phyloP scores from a whole-genome alignment of 1,140 invertebrate species.

The Eulimnadia texana region DNA sequence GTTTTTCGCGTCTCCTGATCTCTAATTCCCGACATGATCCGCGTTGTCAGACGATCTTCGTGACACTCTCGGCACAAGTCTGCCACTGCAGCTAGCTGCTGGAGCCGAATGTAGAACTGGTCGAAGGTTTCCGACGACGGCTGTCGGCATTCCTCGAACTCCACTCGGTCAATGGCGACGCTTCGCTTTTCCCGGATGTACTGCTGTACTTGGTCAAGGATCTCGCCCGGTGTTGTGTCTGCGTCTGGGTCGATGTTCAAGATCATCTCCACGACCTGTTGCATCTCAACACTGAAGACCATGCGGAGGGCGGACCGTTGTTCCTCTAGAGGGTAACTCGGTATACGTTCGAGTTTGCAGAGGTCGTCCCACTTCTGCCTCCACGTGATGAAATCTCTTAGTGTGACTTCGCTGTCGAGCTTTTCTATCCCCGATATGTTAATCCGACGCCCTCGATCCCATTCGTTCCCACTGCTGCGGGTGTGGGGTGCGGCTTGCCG shows the following conservation, averaged over 20 bases:
- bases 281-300: background rate
- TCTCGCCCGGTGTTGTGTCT: background rate
- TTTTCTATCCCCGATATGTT: constrained; percentile 2
- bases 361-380: constrained; percentile 5
- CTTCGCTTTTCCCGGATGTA: constrained; percentile 7
- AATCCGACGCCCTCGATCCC: background rate
- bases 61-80: background rate
- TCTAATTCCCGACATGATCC: constrained; percentile 7
- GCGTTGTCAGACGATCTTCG: constrained; percentile 7
- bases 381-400: background rate
- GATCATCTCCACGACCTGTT: background rate
- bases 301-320: constrained; percentile 7
- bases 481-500: background rate
- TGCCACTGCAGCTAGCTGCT: background rate
- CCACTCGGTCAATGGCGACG: constrained; percentile 11
- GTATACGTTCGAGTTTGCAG: background rate
- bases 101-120: constrained; percentile 8
- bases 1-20: constrained; percentile 3
- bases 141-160: constrained; percentile 13
- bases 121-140: constrained; percentile 2
- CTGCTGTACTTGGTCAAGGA: constrained; percentile 1
- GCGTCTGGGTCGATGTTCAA: background rate
- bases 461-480: background rate
- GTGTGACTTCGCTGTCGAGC: constrained; percentile 6
- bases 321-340: background rate